Percentiles rank a stretch among this genome's conserved stretches.
These are phyloP conservation scores for Andrena praecox DNA, from an alignment of 2,888 invertebrate genomes.

Conservation along the genomic window DNA sequence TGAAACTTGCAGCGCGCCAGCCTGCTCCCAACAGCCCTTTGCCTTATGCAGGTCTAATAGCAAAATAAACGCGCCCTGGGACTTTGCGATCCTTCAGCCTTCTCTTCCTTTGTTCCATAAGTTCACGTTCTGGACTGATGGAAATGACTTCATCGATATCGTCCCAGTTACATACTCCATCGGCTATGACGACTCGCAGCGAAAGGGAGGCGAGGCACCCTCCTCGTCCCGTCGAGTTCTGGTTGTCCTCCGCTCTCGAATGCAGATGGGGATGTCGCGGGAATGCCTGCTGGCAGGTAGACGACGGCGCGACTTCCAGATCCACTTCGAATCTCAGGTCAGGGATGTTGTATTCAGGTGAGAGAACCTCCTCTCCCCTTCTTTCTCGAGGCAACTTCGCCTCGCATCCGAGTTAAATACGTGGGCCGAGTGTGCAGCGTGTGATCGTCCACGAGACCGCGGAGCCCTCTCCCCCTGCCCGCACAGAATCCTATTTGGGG, in stretches of 20 bases:
- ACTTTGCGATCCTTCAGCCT: background rate
- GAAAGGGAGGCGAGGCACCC: background rate
- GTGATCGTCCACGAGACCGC: background rate
- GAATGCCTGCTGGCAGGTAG: constrained; percentile 48
- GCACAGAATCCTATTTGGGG: constrained; percentile 33
- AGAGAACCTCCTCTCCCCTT: background rate
- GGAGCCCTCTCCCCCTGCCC: background rate
- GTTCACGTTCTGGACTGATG: background rate
- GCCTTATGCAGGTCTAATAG: background rate
- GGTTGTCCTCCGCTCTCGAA: background rate
- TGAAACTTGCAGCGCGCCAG: constrained; percentile 1
- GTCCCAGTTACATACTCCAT: background rate
- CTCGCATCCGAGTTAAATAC: constrained; percentile 45
- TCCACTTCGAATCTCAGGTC: constrained; percentile 71
- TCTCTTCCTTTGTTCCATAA: background rate
- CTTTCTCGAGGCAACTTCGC: constrained; percentile 46
- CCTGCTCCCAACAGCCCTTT: constrained; percentile 5
- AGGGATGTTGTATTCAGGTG: constrained; percentile 62
- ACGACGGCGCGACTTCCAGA: constrained; percentile 22
- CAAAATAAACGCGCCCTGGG: background rate
- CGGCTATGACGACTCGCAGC: background rate
- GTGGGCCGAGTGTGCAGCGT: constrained; percentile 7
- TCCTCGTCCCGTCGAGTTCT: background rate
- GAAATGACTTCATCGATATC: background rate
- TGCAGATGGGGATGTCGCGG: constrained; percentile 13